phyloP scores from a whole-genome alignment of 1,140 invertebrate genomes.

The Neodiprion pinetum region DNA sequence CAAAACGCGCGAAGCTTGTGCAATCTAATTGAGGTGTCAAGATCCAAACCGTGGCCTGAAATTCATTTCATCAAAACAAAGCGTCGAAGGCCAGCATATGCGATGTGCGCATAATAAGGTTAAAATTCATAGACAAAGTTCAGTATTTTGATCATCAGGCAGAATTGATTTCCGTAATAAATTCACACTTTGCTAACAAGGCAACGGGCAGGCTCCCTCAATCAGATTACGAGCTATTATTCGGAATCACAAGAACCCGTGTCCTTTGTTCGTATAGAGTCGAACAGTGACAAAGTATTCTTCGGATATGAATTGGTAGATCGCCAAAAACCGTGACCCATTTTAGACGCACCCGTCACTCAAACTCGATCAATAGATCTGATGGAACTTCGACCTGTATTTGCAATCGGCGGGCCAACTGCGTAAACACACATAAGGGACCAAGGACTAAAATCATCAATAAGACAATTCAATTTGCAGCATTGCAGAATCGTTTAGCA shows the following conservation, averaged over 20 bases:
- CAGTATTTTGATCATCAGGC: background rate
- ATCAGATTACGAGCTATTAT: constrained; percentile 25
- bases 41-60: too few relatives aligned
- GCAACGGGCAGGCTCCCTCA: background rate
- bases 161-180: background rate
- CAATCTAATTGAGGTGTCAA: too few relatives aligned
- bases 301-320: constrained; percentile 34
- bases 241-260: constrained; percentile 28
- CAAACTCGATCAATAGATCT: background rate
- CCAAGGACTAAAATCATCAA: too few relatives aligned
- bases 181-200: background rate
- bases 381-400: background rate
- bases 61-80: background rate
- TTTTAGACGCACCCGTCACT: background rate
- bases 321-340: constrained; percentile 27
- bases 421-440: too few relatives aligned
- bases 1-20: too few relatives aligned
- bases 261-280: constrained; percentile 28
- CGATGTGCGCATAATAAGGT: constrained; percentile 1
- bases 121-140: background rate
- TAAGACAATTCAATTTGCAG: too few relatives aligned
- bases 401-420: background rate
- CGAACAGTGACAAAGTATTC: constrained; percentile 27
- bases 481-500: too few relatives aligned
- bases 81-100: background rate